These are phyloP conservation scores for Emydocephalus ijimae DNA, from an alignment of 2,113 vertebrate genomes.

Conservation along the genomic window DNA sequence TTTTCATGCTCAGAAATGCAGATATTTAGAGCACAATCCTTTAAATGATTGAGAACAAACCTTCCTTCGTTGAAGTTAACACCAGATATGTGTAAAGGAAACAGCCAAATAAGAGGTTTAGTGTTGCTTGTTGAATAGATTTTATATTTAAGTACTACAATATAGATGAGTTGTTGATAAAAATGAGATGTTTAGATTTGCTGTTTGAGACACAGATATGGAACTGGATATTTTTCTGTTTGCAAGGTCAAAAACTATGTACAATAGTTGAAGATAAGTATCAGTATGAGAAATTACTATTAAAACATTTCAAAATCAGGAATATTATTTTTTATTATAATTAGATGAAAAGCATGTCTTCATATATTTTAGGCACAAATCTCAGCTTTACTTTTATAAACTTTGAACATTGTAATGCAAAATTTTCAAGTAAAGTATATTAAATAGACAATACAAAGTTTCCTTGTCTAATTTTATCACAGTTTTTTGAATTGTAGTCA, in stretches of 20 bases:
- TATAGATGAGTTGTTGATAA: not conserved
- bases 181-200: not conserved
- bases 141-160: constrained; percentile 35
- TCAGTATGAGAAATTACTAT: constrained; percentile 62
- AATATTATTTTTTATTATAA: constrained; percentile 39
- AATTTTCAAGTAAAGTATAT: constrained; percentile 57
- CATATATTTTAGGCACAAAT: constrained; percentile 66
- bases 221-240: constrained; percentile 73
- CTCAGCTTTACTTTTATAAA: constrained; percentile 50
- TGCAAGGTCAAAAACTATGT: constrained; percentile 70
- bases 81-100: not conserved
- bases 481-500: constrained; percentile 10
- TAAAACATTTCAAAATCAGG: constrained; percentile 56
- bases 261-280: constrained; percentile 67
- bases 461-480: constrained; percentile 38
- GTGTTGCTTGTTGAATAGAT: not conserved
- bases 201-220: constrained; percentile 59
- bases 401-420: constrained; percentile 52
- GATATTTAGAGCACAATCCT: not conserved
- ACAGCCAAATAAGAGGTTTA: not conserved
- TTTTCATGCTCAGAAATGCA: not conserved
- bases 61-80: not conserved
- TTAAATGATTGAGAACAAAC: not conserved
- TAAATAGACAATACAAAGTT: constrained; percentile 49
- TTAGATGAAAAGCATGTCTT: constrained; percentile 53